Conservation (phyloP, 2,888 invertebrate species). For the Strigamia transsilvanica region DNA sequence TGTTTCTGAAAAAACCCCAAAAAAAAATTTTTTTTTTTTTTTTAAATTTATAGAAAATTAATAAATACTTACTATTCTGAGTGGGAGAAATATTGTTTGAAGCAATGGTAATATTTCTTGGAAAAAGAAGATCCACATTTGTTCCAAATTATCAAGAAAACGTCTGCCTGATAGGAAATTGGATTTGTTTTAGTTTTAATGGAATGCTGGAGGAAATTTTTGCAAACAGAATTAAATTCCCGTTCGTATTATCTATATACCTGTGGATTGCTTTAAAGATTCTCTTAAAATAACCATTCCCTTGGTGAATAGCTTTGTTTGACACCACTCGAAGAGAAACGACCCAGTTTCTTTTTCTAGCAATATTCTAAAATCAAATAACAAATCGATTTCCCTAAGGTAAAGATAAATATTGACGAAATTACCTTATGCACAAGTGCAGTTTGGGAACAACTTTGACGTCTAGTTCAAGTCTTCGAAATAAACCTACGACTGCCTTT, state of each 20-base stretch:
- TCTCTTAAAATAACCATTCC: conserved; percentile 51
- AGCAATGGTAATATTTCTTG: conserved; percentile 54
- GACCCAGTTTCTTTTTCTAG: conserved; percentile 56
- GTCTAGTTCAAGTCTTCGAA: neutral
- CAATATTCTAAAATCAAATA: conserved; percentile 53
- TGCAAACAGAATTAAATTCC: neutral
- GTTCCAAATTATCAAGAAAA: conserved; percentile 50
- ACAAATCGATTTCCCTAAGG: neutral
- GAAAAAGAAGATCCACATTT: conserved; percentile 55
- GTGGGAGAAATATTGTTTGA: conserved; percentile 55
- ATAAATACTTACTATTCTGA: conserved; percentile 54
- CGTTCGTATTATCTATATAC: neutral
- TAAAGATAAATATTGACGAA: neutral
- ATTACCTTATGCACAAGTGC: conserved; percentile 56
- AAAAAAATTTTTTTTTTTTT: neutral
- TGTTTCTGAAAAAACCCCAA: conserved; percentile 52
- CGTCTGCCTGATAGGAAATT: neutral
- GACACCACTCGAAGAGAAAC: conserved; percentile 56
- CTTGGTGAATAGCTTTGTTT: conserved; percentile 51
- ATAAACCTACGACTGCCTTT: neutral
- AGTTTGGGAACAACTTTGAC: conserved; percentile 52
- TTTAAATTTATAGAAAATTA: neutral
- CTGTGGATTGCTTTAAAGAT: conserved; percentile 40
- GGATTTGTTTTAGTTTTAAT: neutral
- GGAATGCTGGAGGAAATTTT: neutral